Percentiles rank a stretch among this genome's conserved stretches.
Evolutionary conservation across 2,113 vertebrate species (phyloP).

Genomic region (Vulpes lagopus): DNA sequence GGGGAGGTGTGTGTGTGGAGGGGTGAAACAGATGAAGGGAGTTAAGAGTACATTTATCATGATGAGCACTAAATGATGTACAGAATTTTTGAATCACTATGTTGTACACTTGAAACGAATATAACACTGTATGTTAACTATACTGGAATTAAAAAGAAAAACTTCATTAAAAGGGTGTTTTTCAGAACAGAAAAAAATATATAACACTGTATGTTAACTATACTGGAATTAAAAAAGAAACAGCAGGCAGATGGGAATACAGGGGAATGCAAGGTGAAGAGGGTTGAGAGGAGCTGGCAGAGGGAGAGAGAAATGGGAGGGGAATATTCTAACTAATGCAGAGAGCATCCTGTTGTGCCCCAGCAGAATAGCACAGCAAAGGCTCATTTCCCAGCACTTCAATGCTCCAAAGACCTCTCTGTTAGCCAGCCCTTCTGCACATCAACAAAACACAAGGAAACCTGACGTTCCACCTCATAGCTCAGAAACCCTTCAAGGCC

Average conservation of each 20-base stretch:
- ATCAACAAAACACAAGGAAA: not conserved
- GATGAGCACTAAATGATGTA: not conserved
- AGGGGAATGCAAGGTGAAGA: conserved; percentile 52
- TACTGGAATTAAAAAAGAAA: not conserved
- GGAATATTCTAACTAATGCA: conserved; percentile 18
- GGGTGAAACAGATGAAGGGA: not conserved
- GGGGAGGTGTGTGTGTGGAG: not conserved
- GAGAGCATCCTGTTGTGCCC: not conserved
- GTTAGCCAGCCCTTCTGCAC: not conserved
- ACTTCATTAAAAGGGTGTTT: not conserved
- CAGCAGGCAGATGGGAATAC: conserved; percentile 7
- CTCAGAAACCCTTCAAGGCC: conserved; percentile 22
- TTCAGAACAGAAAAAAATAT: not conserved
- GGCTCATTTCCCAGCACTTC: conserved; percentile 30
- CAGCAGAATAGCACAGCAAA: not conserved
- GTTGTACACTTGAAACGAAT: not conserved
- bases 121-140: not conserved
- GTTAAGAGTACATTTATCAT: not conserved
- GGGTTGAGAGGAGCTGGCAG: not conserved
- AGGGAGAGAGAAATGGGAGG: not conserved
- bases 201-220: not conserved
- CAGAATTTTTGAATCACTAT: not conserved
- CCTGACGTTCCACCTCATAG: not conserved
- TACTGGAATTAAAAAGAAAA: not conserved
- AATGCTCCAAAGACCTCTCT: conserved; percentile 17